These are phyloP conservation scores for Sericinus montela DNA, from an alignment of 2,888 invertebrate species.

Conservation along the genomic window DNA sequence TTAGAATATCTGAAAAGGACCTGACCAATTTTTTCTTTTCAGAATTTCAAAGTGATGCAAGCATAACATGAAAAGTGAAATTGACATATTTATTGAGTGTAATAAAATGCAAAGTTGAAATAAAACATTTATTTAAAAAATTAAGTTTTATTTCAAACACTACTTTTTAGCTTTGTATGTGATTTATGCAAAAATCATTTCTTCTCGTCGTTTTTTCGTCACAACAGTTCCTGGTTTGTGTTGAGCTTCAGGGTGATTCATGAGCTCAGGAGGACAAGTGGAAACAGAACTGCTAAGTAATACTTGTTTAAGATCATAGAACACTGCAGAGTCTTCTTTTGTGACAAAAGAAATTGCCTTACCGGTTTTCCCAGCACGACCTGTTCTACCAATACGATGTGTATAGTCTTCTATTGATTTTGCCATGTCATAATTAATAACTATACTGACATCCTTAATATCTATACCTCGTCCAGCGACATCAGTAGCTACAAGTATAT, in stretches of 20 bases:
- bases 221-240: constrained; percentile 97
- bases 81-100: not conserved
- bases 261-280: constrained; percentile 96
- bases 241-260: constrained; percentile 99
- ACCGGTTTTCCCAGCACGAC: constrained; percentile 98
- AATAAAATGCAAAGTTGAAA: constrained; percentile 4
- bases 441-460: constrained; percentile 99
- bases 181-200: constrained; percentile 94
- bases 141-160: constrained; percentile 2
- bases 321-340: constrained; percentile 95
- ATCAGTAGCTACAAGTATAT: constrained; percentile 99
- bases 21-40: no score
- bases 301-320: constrained; percentile 98
- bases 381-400: constrained; percentile 99
- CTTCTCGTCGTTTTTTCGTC: constrained; percentile 95
- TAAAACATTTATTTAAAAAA: constrained; percentile 1
- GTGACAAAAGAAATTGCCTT: constrained; percentile 97
- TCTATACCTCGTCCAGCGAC: constrained; percentile 99
- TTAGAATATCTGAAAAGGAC: no score
- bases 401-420: constrained; percentile 99
- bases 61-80: not conserved
- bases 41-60: no score
- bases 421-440: constrained; percentile 99
- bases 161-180: not conserved
- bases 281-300: constrained; percentile 94